Evolutionary conservation across 2,113 vertebrate species (phyloP), one percentile per base, ranked within the genome.

Genomic region (Electrona antarctica): DNA sequence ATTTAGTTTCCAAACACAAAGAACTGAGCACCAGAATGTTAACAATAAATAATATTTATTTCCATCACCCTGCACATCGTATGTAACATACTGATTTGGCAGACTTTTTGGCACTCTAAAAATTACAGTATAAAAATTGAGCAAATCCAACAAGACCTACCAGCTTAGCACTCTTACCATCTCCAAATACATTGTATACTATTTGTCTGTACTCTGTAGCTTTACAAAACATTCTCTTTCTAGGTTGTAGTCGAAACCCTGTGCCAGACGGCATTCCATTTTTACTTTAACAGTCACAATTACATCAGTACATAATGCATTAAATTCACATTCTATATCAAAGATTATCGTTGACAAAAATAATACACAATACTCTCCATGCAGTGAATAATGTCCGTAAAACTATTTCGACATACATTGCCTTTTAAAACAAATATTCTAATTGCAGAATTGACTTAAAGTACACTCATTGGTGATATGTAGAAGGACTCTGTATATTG

Each of bases 1-100:
- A 59, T 14, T 69, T 49, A 15, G 14, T 9, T 6, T 29, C 15
- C 5, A 71, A 63, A 74, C 12, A 59, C 9, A 46, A 13, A 41
- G 6, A 74, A 9, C 21, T 57, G 5, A 46, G 52, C 12, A 47
- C 0, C 14, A 71, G 33, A 41, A 60, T 29, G 2, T 49, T 63
- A 50, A 57, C 52, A 78, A 77, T 77, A 78, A 73, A 85, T 59
- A 76, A 56, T 47, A 62, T 90, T 88, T 87, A 90, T 88, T 91
- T 75, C 56, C 60, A 67, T 77, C 79, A 74, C 67, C 69, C 71
- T 50, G 58, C 59, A 79, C 50, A 85, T 77, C 76, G 8, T 69
- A 51, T 64, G 11, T 64, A 73, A 76, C 28, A 72, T 81, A 77
- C 11, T 76, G 2, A 61, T 69, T 68, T 81, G 63, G 52, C 75